Evolutionary conservation across 2,797 vertebrate species (phyloP).

Genomic region (Kryptopterus vitreolus): DNA sequence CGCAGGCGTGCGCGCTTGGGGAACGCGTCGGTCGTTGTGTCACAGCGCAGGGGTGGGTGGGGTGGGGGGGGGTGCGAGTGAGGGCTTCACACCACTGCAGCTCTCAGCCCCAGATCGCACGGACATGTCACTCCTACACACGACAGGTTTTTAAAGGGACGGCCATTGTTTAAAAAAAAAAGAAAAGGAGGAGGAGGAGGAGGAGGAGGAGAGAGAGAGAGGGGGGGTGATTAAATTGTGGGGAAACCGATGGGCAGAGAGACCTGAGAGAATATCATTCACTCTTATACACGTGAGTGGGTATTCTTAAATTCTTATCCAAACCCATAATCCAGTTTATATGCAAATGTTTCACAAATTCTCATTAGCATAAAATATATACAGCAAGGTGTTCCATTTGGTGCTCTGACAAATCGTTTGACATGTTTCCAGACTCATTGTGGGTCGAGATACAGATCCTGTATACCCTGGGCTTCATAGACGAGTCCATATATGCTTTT

Average conservation of each 20-base stretch:
- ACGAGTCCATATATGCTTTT: not conserved
- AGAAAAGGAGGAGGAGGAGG: too few species aligned
- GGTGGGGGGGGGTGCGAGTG: too few species aligned
- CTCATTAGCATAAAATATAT: too few species aligned
- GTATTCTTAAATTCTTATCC: not conserved
- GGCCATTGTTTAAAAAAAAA: not conserved
- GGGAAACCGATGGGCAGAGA: not conserved
- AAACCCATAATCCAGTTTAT: not conserved
- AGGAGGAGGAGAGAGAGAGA: too few species aligned
- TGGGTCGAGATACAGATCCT: not conserved
- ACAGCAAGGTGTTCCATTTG: not conserved
- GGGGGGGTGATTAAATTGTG: not conserved
- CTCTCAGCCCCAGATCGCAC: conserved; percentile 44
- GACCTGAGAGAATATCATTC: not conserved
- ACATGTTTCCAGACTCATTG: not conserved
- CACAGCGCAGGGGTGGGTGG: conserved; percentile 48
- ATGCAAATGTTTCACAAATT: too few species aligned
- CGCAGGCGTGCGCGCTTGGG: not conserved
- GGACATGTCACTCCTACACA: conserved; percentile 66
- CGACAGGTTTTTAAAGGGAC: conserved; percentile 42
- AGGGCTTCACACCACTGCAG: conserved; percentile 54
- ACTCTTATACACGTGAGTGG: not conserved
- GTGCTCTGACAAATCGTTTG: not conserved
- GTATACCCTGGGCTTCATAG: not conserved
- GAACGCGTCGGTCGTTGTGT: not conserved